Base-by-base conservation (phyloP, 2,888 invertebrate genomes). In the Leptinotarsa rubiginosa region DNA sequence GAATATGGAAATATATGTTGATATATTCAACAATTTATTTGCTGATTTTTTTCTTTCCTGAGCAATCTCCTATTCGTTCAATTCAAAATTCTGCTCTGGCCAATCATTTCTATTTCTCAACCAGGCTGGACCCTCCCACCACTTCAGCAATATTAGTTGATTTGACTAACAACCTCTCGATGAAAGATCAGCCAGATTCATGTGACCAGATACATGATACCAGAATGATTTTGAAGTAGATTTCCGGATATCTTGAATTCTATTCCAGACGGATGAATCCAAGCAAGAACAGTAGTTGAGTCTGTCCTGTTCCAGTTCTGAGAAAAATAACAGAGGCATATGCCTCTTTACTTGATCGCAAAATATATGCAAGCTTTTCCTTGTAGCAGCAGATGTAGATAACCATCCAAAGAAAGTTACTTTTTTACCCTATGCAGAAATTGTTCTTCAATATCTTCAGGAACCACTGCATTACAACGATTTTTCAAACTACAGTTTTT, bases 211-310 rank as follows among this genome's bases (percentile, higher is more conserved):
- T n/a, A 52, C 13, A 25, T 52, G 22, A 67, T 59, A 69, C 16
- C 12, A 47, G 47, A 41, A 68, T 41, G 41, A 7, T 54, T 54
- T 54, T 54, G 52, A 15, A 16, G 52, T 54, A n/a, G 0, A 18
- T 18, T 18, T 10, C 10, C 52, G 15, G 16, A 54, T 54, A 4
- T 54, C 52, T 54, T 54, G 52, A 54, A 54, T 54, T n/a, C 52
- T n/a, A n/a, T 54, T 54, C 3, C 52, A 54, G 10, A 54, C 52
- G 18, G 52, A 18, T 10, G 0, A 54, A 54, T 20, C 20, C 52
- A 54, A 54, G 52, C 16, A 54, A 54, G n/a, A n/a, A 54, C 20
- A n/a, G 52, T 54, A 18, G 52, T 18, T n/a, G 52, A n/a, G 52
- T 54, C 52, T 54, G 52, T 54, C 52, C 52, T 22, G 22, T 3